Percentiles rank a stretch among this genome's conserved stretches.
These are phyloP conservation scores for Sycophila sp. DNA, from an alignment of 1,140 invertebrate species.

Conservation along the genomic window DNA sequence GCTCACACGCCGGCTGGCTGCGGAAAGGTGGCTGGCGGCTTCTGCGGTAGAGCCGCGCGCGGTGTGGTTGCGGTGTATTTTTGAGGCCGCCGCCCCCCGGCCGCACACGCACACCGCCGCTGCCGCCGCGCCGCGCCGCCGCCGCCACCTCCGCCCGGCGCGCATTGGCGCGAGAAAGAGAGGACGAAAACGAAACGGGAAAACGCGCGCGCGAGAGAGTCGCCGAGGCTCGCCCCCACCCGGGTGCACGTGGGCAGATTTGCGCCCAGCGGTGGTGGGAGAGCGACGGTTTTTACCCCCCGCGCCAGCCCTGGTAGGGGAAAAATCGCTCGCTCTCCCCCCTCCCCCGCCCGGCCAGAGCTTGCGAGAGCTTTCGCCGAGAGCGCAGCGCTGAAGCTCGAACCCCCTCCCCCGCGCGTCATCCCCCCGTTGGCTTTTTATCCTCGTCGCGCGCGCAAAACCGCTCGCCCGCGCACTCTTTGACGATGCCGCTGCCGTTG, in stretches of 20 bases:
- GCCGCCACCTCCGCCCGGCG: not conserved
- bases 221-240: slow-evolving; percentile 40
- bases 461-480: not conserved
- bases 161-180: not conserved
- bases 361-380: not conserved
- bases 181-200: slow-evolving; percentile 22
- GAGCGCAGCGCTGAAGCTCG: not conserved
- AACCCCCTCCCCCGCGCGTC: slow-evolving; percentile 21
- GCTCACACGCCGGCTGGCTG: slow-evolving; percentile 59
- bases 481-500: slow-evolving; percentile 11
- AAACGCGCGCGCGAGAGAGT: slow-evolving; percentile 10
- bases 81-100: slow-evolving; percentile 66
- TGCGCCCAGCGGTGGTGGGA: slow-evolving; percentile 41
- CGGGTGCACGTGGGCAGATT: slow-evolving; percentile 10
- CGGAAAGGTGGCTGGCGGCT: slow-evolving; percentile 63
- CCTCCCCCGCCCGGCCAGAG: not conserved
- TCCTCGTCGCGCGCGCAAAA: slow-evolving; percentile 22
- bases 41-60: slow-evolving; percentile 67
- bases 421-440: slow-evolving; percentile 15
- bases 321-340: slow-evolving; percentile 44
- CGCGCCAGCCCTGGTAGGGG: slow-evolving; percentile 53
- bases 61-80: slow-evolving; percentile 68
- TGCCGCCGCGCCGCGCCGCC: slow-evolving; percentile 42
- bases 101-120: slow-evolving; percentile 52
- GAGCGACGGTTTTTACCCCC: slow-evolving; percentile 46